phyloP scores from a whole-genome alignment of 2,888 invertebrate genomes.

The Schizaphis graminum region DNA sequence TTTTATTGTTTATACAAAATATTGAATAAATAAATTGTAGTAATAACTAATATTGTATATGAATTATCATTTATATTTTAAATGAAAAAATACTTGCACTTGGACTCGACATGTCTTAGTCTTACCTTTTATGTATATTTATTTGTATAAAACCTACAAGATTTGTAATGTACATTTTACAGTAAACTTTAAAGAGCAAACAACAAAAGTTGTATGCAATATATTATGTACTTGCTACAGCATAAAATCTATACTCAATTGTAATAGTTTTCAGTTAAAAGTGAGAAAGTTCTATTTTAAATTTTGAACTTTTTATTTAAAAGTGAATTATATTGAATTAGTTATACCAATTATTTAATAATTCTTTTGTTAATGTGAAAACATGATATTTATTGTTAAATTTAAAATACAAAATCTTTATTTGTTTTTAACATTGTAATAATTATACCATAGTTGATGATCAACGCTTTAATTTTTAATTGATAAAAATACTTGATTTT shows the following conservation, averaged over 20 bases:
- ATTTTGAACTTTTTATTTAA: neutral
- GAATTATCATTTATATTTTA: neutral
- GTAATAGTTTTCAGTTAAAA: neutral
- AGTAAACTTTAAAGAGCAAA: conserved; percentile 31
- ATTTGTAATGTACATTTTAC: neutral
- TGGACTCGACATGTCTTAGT: neutral
- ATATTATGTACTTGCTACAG: neutral
- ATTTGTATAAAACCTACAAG: neutral
- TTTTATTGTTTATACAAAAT: neutral
- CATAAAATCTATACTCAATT: conserved; percentile 22
- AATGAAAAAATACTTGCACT: neutral
- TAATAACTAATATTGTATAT: neutral
- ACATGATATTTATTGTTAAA: neutral
- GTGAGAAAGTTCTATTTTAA: neutral
- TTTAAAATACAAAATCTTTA: conserved; percentile 4
- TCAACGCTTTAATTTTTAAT: neutral
- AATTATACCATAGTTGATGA: neutral
- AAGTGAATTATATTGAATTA: neutral
- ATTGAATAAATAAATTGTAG: no score
- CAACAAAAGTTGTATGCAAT: conserved; percentile 26
- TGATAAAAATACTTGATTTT: neutral
- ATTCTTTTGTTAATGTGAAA: neutral
- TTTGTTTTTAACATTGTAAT: neutral
- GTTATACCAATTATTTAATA: neutral
- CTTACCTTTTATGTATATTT: neutral